Evolutionary conservation across 2,113 vertebrate species (phyloP).

Genomic region (Phocoena sinus): DNA sequence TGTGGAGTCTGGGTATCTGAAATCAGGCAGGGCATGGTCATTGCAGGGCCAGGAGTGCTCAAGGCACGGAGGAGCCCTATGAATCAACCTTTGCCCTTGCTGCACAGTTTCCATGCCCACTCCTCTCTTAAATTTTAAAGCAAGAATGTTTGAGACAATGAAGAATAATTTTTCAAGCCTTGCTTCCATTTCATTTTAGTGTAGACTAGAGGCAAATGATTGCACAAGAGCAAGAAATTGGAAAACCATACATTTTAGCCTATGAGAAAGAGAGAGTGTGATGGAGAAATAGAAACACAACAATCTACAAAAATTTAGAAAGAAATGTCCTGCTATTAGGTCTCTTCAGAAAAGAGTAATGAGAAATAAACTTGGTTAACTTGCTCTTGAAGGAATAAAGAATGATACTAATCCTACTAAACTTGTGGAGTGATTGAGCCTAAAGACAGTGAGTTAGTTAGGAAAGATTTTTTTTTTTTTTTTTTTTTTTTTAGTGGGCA

Average conservation of each 20-base stretch:
- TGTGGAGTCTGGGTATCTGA: too few relatives aligned
- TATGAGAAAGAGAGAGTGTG: neutral
- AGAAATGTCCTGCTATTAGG: neutral
- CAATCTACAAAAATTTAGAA: neutral
- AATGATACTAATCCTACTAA: neutral
- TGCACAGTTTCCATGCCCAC: too few relatives aligned
- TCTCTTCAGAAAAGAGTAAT: neutral
- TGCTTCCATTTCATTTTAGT: slow-evolving; percentile 56
- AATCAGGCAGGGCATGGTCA: too few relatives aligned
- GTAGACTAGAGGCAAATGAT: slow-evolving; percentile 58
- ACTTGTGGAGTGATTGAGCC: neutral
- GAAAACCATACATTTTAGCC: slow-evolving; percentile 46
- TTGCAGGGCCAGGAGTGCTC: too few relatives aligned
- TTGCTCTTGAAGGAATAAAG: slow-evolving; percentile 23
- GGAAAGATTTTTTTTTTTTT: neutral
- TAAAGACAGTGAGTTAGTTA: neutral
- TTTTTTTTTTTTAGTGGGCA: neutral
- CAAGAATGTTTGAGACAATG: slow-evolving; percentile 44
- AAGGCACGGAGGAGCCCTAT: too few relatives aligned
- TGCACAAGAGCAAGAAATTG: slow-evolving; percentile 44
- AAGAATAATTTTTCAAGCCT: slow-evolving; percentile 42
- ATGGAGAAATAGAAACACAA: neutral
- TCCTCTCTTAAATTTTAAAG: slow-evolving; percentile 61
- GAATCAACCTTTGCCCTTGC: too few relatives aligned
- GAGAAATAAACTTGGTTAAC: slow-evolving; percentile 28